These are phyloP conservation scores for Archilochus colubris DNA, from an alignment of 2,113 vertebrate species.

Conservation along the genomic window DNA sequence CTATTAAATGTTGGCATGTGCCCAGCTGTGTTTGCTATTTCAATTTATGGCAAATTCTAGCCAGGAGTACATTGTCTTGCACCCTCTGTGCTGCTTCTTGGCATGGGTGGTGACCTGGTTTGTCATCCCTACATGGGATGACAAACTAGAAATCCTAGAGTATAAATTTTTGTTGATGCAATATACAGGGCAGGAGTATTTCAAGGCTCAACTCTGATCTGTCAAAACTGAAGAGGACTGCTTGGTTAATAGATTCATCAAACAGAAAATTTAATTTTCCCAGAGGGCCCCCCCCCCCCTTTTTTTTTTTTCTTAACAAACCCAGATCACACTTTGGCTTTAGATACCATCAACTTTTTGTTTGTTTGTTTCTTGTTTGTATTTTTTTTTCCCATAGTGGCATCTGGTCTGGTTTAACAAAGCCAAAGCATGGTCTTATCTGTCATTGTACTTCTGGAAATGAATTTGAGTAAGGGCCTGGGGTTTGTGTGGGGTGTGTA, in stretches of 20 bases:
- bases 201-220: neutral
- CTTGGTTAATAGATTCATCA: neutral
- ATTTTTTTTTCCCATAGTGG: neutral
- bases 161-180: neutral
- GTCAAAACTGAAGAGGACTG: neutral
- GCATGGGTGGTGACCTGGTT: neutral
- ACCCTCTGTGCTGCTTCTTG: neutral
- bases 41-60: neutral
- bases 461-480: neutral
- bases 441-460: neutral
- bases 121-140: neutral
- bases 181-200: neutral
- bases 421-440: neutral
- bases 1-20: neutral
- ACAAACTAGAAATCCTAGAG: neutral
- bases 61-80: neutral
- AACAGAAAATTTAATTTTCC: neutral
- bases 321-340: neutral
- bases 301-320: neutral
- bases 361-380: neutral
- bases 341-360: fast-evolving
- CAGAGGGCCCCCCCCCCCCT: too few relatives aligned
- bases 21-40: neutral
- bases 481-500: too few relatives aligned
- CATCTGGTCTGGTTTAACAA: neutral